These are phyloP conservation scores for Myocastor coypus DNA, from an alignment of 2,113 vertebrate genomes.

Conservation along the genomic window DNA sequence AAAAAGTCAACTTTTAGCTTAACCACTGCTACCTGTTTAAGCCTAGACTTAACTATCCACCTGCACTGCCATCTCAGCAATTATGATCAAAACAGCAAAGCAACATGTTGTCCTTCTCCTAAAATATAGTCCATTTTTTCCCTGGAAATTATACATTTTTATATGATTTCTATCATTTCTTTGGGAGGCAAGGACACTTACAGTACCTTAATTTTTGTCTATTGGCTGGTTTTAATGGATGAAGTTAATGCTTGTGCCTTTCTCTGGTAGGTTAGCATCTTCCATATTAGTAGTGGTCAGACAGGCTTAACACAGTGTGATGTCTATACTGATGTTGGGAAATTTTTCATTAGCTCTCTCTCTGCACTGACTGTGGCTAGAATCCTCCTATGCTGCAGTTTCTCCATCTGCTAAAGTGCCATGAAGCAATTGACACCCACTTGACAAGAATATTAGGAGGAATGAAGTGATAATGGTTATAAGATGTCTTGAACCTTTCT, in stretches of 20 bases:
- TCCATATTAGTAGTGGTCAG: neutral
- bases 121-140: neutral
- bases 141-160: neutral
- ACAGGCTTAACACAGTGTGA: neutral
- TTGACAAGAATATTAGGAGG: constrained; percentile 41
- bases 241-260: neutral
- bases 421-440: neutral
- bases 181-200: neutral
- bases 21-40: neutral
- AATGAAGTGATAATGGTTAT: constrained; percentile 55
- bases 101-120: neutral
- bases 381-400: neutral
- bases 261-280: neutral
- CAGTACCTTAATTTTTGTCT: neutral
- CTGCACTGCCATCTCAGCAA: neutral
- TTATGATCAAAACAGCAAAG: neutral
- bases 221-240: neutral
- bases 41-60: neutral
- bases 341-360: neutral
- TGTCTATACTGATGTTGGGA: neutral
- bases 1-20: constrained; percentile 52
- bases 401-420: constrained; percentile 45
- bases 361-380: constrained; percentile 4
- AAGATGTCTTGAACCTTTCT: constrained; percentile 59
- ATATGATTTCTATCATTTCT: neutral